Evolutionary conservation across 1,140 invertebrate genomes (phyloP).

Genomic region (Heterodera schachtii): DNA sequence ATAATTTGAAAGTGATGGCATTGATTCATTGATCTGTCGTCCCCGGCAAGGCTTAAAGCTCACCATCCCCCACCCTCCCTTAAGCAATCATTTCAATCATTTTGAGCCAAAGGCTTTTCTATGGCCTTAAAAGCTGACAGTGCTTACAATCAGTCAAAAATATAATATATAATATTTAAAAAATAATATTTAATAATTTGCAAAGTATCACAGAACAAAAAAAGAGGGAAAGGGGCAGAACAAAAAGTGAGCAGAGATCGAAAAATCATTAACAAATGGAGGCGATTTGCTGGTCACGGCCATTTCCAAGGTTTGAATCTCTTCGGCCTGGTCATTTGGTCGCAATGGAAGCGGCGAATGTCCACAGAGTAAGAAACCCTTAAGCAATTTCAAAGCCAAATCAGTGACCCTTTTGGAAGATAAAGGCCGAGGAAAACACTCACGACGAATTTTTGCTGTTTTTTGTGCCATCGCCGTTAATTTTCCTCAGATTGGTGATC

Average conservation of each 20-base stretch:
- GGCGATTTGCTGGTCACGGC: slow-evolving; percentile 24
- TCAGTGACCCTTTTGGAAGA: slow-evolving; percentile 8
- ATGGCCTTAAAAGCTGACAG: no score
- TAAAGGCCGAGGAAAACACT: neutral
- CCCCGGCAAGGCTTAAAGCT: no score
- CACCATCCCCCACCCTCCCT: no score
- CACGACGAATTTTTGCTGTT: slow-evolving; percentile 19
- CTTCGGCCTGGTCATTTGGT: slow-evolving; percentile 39
- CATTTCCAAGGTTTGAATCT: slow-evolving; percentile 48
- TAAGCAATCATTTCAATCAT: no score
- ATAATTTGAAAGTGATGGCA: no score
- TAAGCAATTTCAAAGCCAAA: slow-evolving; percentile 22
- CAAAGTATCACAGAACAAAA: neutral
- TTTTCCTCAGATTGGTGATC: slow-evolving; percentile 51
- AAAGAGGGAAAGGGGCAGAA: neutral
- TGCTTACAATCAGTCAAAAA: no score
- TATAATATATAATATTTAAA: no score
- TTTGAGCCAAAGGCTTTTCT: no score
- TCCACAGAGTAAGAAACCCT: slow-evolving; percentile 38
- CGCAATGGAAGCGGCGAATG: slow-evolving; percentile 40
- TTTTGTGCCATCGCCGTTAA: slow-evolving; percentile 11
- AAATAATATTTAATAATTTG: no score
- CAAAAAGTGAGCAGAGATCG: no score
- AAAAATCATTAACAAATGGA: neutral
- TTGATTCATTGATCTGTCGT: no score